These are phyloP conservation scores for Ceyx cyanopectus DNA, from an alignment of 2,113 vertebrate species.

Conservation along the genomic window DNA sequence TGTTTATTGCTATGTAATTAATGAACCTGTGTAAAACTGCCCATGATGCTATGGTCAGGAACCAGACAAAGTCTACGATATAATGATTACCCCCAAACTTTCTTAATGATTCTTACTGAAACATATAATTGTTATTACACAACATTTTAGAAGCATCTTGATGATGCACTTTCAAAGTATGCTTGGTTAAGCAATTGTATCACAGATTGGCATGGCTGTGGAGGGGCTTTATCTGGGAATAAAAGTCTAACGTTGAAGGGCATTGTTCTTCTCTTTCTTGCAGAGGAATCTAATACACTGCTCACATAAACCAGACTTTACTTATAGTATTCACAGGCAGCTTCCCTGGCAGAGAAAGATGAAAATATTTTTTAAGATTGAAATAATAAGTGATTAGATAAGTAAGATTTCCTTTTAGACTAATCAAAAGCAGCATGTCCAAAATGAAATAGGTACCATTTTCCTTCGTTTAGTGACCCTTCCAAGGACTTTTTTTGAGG, in stretches of 20 bases:
- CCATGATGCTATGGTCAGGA: background rate
- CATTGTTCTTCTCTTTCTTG: background rate
- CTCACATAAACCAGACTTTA: background rate
- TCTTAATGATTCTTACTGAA: constrained; percentile 56
- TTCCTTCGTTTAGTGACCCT: background rate
- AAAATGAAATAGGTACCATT: background rate
- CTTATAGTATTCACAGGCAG: background rate
- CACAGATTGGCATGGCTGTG: background rate
- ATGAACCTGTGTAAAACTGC: background rate
- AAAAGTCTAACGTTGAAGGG: background rate
- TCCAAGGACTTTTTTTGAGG: background rate
- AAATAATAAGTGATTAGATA: background rate
- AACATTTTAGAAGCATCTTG: constrained; percentile 23
- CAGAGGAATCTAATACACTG: background rate
- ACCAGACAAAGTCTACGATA: background rate
- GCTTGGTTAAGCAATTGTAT: constrained; percentile 38
- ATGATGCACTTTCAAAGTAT: constrained; percentile 36
- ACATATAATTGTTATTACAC: constrained; percentile 59
- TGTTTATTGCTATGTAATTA: background rate
- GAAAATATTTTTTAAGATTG: background rate
- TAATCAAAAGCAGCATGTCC: background rate
- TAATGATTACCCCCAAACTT: constrained; percentile 32
- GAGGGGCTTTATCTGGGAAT: background rate
- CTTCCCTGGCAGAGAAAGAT: background rate
- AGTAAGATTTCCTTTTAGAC: background rate